Percentiles rank a stretch among this genome's conserved stretches.
phyloP scores from a whole-genome alignment of 2,113 vertebrate species.

The Bungarus multicinctus region DNA sequence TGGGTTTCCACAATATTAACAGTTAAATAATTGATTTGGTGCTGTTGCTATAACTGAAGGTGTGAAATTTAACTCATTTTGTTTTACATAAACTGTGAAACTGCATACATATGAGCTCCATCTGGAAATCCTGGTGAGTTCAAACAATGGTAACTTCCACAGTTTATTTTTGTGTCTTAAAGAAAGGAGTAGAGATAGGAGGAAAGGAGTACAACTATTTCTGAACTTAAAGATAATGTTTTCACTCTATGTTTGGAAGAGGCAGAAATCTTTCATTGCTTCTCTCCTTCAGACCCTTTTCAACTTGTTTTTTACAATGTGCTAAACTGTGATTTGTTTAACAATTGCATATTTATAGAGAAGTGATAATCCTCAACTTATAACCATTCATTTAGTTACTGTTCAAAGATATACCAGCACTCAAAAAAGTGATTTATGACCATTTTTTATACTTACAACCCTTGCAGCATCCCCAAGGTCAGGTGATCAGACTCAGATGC shows the following conservation, averaged over 20 bases:
- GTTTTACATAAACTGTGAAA: neutral
- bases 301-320: too few species aligned
- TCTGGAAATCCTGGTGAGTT: neutral
- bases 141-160: neutral
- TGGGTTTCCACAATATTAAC: neutral
- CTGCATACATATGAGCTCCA: neutral
- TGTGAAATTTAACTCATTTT: slow-evolving; percentile 7
- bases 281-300: neutral
- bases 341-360: neutral
- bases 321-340: neutral
- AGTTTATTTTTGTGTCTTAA: neutral
- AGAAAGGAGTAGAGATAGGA: neutral
- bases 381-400: too few species aligned
- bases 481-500: too few species aligned
- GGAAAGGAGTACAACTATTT: neutral
- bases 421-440: too few species aligned
- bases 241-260: neutral
- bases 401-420: too few species aligned
- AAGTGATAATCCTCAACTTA: neutral
- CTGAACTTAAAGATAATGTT: neutral
- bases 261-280: neutral
- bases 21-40: slow-evolving; percentile 3
- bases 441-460: too few species aligned
- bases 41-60: neutral
- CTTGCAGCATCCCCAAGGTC: too few species aligned